These are phyloP conservation scores for Drosophila fulvimacula DNA, from an alignment of 2,888 invertebrate genomes.

Conservation along the genomic window DNA sequence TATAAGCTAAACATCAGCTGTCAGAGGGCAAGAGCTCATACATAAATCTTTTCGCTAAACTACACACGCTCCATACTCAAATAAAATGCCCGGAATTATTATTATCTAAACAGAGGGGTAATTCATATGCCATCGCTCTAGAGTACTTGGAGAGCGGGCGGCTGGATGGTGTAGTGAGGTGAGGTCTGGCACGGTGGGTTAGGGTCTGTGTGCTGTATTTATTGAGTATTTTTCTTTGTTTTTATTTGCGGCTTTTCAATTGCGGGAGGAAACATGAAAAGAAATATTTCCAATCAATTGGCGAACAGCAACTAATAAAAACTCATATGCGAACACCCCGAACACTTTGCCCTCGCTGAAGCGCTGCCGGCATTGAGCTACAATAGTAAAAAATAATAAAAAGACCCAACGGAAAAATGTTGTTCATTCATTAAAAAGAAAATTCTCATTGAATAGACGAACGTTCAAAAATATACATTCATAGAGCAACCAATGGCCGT, in stretches of 20 bases:
- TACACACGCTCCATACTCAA: slow-evolving; percentile 39
- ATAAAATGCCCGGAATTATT: slow-evolving; percentile 70
- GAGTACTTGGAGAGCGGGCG: slow-evolving; percentile 46
- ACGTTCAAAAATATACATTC: slow-evolving; percentile 52
- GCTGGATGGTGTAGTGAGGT: background rate
- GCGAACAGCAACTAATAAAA: slow-evolving; percentile 76
- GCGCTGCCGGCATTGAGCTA: background rate
- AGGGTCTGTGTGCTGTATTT: slow-evolving; percentile 19
- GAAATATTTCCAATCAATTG: slow-evolving; percentile 80
- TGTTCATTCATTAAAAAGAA: slow-evolving; percentile 77
- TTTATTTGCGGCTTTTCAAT: slow-evolving; percentile 60
- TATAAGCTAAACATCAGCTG: slow-evolving; percentile 70
- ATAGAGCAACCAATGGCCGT: slow-evolving; percentile 23
- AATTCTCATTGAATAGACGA: slow-evolving; percentile 64
- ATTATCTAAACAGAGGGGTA: slow-evolving; percentile 67
- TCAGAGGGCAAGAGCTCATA: slow-evolving; percentile 49
- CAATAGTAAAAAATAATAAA: slow-evolving; percentile 40
- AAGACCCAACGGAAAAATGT: slow-evolving; percentile 58
- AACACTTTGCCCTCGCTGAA: background rate
- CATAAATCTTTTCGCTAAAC: slow-evolving; percentile 61
- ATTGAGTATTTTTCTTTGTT: slow-evolving; percentile 43
- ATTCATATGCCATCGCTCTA: slow-evolving; percentile 63
- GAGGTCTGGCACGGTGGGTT: background rate
- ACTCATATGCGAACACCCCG: slow-evolving; percentile 53
- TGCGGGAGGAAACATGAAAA: slow-evolving; percentile 68